Conservation (phyloP, 2,113 vertebrate species). For the Dermatemys mawii region DNA sequence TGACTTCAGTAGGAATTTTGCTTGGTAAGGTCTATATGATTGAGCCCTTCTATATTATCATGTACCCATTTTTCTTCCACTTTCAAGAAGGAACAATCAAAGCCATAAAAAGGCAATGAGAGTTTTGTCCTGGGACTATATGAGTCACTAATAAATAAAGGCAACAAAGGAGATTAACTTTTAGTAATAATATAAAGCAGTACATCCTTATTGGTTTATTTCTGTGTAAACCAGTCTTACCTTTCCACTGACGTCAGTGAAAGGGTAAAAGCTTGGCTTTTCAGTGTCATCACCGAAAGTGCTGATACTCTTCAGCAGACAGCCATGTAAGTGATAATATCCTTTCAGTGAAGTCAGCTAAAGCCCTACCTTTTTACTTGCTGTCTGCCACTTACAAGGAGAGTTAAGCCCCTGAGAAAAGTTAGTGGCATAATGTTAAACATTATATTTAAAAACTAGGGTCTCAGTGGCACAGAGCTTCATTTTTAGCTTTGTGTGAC, state of each 20-base stretch:
- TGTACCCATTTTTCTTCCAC: background rate
- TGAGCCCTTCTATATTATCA: background rate
- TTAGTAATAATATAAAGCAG: slow-evolving; percentile 21
- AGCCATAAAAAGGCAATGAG: background rate
- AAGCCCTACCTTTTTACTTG: background rate
- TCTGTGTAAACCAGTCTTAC: background rate
- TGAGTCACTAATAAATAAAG: slow-evolving; percentile 56
- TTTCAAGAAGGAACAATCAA: background rate
- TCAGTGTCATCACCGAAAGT: background rate
- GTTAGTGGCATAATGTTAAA: background rate
- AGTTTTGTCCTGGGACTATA: background rate
- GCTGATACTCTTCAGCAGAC: background rate
- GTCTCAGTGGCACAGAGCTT: background rate
- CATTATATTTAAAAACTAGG: background rate
- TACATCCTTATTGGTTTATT: slow-evolving; percentile 46
- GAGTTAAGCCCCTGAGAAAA: background rate
- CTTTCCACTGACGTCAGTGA: slow-evolving; percentile 36
- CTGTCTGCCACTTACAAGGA: background rate
- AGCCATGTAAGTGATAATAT: background rate
- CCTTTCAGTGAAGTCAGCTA: slow-evolving; percentile 4
- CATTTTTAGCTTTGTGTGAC: background rate
- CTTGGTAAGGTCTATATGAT: background rate
- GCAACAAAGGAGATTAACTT: background rate
- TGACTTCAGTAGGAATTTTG: background rate
- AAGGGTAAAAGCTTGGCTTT: slow-evolving; percentile 8